Evolutionary conservation across 2,113 vertebrate genomes (phyloP).

Genomic region (Pterocles gutturalis): DNA sequence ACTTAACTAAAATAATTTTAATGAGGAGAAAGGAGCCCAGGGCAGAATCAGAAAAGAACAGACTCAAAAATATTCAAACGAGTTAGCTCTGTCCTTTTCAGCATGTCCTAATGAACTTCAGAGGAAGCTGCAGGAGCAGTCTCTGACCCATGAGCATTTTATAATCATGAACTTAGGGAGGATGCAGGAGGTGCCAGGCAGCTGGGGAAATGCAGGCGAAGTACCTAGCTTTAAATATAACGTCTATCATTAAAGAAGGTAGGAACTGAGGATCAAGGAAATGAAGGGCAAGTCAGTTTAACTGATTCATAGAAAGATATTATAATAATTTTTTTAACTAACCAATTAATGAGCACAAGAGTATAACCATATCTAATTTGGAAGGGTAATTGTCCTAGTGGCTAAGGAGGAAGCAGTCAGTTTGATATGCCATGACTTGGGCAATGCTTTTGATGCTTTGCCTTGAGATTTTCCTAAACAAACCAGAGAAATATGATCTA

Average conservation of each 20-base stretch:
- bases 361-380: neutral
- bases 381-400: neutral
- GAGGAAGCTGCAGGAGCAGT: constrained; percentile 3
- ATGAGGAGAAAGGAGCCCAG: constrained; percentile 44
- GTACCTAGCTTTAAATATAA: neutral
- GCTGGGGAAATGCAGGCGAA: neutral
- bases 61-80: constrained; percentile 15
- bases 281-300: constrained; percentile 2
- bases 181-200: neutral
- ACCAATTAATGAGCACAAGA: neutral
- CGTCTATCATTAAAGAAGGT: neutral
- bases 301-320: neutral
- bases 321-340: neutral
- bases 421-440: neutral
- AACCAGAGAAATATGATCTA: neutral
- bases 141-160: constrained; percentile 13
- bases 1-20: constrained; percentile 51
- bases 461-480: neutral
- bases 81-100: constrained; percentile 23
- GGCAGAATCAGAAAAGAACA: constrained; percentile 31
- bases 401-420: neutral
- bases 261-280: neutral
- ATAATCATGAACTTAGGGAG: neutral
- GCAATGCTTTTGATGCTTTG: neutral
- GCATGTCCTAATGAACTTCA: constrained; percentile 47